Conservation (phyloP, 2,113 vertebrate species). For the Perca fluviatilis region DNA sequence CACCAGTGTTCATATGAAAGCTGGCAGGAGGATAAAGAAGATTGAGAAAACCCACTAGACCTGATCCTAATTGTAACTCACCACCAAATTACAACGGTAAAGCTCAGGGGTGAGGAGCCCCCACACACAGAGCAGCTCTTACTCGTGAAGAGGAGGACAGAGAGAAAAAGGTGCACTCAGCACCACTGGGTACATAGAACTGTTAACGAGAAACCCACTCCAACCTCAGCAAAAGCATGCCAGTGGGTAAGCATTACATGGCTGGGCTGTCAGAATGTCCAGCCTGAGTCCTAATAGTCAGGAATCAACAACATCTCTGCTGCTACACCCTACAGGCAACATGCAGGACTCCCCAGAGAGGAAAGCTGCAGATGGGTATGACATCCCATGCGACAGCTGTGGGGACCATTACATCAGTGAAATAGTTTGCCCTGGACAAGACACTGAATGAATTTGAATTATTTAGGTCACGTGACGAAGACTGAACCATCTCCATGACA, state of each 20-base stretch:
- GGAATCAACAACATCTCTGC: constrained; percentile 3
- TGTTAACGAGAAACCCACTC: constrained; percentile 1
- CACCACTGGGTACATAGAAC: constrained; percentile 3
- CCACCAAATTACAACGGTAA: neutral
- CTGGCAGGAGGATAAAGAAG: neutral
- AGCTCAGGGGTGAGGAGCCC: neutral
- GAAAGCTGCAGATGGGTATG: neutral
- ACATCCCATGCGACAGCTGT: neutral
- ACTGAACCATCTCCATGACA: neutral
- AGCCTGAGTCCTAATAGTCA: neutral
- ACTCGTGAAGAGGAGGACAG: neutral
- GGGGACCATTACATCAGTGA: neutral
- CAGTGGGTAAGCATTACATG: neutral
- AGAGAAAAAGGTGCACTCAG: neutral
- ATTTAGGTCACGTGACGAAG: neutral
- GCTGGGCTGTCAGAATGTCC: neutral
- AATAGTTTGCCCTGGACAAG: neutral
- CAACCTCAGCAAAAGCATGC: neutral
- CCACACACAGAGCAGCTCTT: neutral
- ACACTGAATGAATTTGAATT: neutral
- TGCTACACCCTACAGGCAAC: neutral
- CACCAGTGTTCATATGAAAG: neutral
- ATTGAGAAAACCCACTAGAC: neutral
- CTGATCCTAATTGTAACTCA: neutral
- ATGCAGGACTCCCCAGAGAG: neutral